These are phyloP conservation scores for Brachionichthys hirsutus DNA, from an alignment of 2,113 vertebrate genomes.

Conservation along the genomic window DNA sequence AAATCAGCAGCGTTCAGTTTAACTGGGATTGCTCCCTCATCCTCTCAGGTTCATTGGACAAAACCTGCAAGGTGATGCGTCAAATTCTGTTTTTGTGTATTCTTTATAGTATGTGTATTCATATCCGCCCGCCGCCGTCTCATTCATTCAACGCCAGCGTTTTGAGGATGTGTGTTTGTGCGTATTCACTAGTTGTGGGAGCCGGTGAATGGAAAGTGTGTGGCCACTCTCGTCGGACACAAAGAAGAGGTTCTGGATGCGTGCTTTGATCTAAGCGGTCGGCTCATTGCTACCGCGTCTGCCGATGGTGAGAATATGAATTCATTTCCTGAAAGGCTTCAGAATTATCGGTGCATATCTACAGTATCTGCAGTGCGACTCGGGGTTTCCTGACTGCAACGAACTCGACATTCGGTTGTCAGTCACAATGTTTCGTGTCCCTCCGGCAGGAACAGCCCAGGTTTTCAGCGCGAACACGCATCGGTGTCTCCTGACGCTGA, in stretches of 20 bases:
- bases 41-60: slow-evolving; percentile 89
- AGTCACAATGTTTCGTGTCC: no score
- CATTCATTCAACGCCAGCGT: slow-evolving; percentile 24
- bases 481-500: slow-evolving; percentile 82
- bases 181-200: slow-evolving; percentile 85
- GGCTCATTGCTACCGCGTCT: slow-evolving; percentile 88
- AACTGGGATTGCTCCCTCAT: slow-evolving; percentile 93
- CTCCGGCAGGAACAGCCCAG: slow-evolving; percentile 83
- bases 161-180: slow-evolving; percentile 22
- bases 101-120: slow-evolving; percentile 4
- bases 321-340: no score
- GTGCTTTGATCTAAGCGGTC: slow-evolving; percentile 90
- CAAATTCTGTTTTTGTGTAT: not conserved
- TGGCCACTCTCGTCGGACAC: slow-evolving; percentile 85
- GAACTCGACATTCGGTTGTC: no score
- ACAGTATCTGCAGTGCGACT: no score
- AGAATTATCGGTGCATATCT: no score
- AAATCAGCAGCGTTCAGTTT: slow-evolving; percentile 89
- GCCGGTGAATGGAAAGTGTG: slow-evolving; percentile 77
- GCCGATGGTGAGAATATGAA: slow-evolving; percentile 83
- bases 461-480: slow-evolving; percentile 83
- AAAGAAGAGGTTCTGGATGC: slow-evolving; percentile 89
- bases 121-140: slow-evolving; percentile 3
- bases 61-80: slow-evolving; percentile 87
- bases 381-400: not conserved